Conservation (phyloP, 2,113 vertebrate species). For the Coryphaenoides rupestris region DNA sequence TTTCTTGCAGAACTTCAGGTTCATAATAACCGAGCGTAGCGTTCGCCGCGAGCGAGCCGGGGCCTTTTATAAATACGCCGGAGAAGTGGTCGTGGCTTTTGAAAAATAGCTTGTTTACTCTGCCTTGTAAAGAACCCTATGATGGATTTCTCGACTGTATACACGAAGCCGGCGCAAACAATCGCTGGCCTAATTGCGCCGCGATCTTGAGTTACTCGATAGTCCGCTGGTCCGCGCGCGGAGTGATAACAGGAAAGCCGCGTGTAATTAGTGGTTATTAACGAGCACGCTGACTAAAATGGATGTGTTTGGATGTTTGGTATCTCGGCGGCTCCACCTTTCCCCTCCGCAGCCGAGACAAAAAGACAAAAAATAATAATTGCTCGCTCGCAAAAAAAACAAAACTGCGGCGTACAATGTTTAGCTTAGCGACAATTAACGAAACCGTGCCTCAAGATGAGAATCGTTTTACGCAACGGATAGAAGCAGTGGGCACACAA, state of each 20-base stretch:
- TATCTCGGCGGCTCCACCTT: neutral
- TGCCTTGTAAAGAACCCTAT: constrained; percentile 38
- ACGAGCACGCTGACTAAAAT: constrained; percentile 58
- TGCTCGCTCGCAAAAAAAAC: too few species aligned
- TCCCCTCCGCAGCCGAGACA: neutral
- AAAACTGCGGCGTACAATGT: neutral
- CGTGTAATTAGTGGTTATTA: constrained; percentile 66
- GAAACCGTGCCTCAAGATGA: neutral
- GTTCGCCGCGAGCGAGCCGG: constrained; percentile 42
- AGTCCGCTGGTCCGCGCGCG: constrained; percentile 42
- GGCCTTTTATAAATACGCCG: constrained; percentile 62
- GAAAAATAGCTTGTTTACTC: constrained; percentile 67
- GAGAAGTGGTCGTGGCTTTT: constrained; percentile 52
- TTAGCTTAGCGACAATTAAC: neutral
- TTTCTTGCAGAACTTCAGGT: constrained; percentile 27
- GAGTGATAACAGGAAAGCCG: constrained; percentile 66
- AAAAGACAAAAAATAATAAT: neutral
- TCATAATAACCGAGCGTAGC: constrained; percentile 53
- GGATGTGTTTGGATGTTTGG: constrained; percentile 46
- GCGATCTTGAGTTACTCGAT: constrained; percentile 64
- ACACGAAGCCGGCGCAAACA: constrained; percentile 57
- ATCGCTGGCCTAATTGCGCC: constrained; percentile 62
- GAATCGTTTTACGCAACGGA: neutral
- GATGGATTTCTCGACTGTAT: constrained; percentile 64
- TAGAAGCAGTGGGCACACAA: neutral